Percentiles rank a stretch among this genome's conserved stretches.
phyloP scores from a whole-genome alignment of 2,888 invertebrate species.

The Mystacides longicornis region DNA sequence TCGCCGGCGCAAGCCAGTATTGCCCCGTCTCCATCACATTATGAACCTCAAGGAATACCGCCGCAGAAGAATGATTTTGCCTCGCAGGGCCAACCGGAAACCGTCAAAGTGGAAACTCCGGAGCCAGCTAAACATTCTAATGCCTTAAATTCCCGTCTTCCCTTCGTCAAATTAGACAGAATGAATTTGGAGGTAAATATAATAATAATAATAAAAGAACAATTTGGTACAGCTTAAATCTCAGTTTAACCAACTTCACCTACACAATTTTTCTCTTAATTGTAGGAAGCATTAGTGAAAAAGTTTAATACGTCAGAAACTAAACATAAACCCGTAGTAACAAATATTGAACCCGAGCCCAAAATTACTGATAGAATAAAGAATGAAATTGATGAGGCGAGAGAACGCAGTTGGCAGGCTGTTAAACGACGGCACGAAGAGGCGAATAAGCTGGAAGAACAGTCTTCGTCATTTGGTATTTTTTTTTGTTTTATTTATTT shows the following conservation, averaged over 20 bases:
- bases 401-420: slow-evolving; percentile 50
- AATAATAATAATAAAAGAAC: slow-evolving; percentile 1
- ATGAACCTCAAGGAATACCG: slow-evolving; percentile 46
- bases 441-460: slow-evolving; percentile 46
- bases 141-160: slow-evolving; percentile 38
- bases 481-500: too few relatives aligned
- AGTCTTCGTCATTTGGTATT: slow-evolving; percentile 46
- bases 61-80: slow-evolving; percentile 9
- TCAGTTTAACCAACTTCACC: too few relatives aligned
- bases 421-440: slow-evolving; percentile 49
- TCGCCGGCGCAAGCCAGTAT: slow-evolving; percentile 58
- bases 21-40: slow-evolving; percentile 49
- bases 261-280: neutral
- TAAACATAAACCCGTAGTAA: slow-evolving; percentile 32
- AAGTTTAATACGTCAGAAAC: slow-evolving; percentile 41
- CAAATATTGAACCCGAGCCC: slow-evolving; percentile 38
- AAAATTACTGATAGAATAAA: slow-evolving; percentile 44
- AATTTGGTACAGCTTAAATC: too few relatives aligned
- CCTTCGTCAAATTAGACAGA: slow-evolving; percentile 46
- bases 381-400: slow-evolving; percentile 47
- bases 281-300: slow-evolving; percentile 43
- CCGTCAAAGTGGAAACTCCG: slow-evolving; percentile 23
- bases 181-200: slow-evolving; percentile 38
- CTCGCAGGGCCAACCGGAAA: slow-evolving; percentile 28
- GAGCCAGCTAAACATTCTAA: slow-evolving; percentile 34